Conservation (phyloP, 2,797 vertebrate species). For the Myiotriccus ornatus region DNA sequence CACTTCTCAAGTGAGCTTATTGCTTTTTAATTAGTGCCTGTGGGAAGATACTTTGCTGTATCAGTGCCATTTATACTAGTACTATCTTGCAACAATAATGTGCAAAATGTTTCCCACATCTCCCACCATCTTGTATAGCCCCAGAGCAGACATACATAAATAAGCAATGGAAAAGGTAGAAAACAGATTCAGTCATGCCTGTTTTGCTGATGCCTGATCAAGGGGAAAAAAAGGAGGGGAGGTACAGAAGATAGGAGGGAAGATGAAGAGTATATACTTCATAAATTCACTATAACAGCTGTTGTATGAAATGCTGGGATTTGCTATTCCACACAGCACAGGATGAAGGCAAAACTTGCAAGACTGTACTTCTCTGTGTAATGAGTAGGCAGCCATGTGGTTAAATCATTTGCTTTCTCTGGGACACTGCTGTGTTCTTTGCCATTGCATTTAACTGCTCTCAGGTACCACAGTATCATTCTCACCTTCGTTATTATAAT, state of each 20-base stretch:
- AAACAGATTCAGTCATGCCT: slow-evolving; percentile 30
- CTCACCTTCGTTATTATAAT: background rate
- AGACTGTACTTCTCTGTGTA: slow-evolving; percentile 4
- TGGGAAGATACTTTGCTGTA: slow-evolving; percentile 57
- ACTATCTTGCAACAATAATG: slow-evolving; percentile 52
- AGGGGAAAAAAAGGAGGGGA: background rate
- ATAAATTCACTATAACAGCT: slow-evolving; percentile 16
- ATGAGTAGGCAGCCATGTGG: slow-evolving; percentile 35
- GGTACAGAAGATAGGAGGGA: background rate
- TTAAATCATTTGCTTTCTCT: slow-evolving; percentile 37
- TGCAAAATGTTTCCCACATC: slow-evolving; percentile 53
- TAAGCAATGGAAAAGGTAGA: slow-evolving; percentile 36
- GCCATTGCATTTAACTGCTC: background rate
- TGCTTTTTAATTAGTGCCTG: slow-evolving; percentile 73
- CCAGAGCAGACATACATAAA: slow-evolving; percentile 63
- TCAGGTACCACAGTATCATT: background rate
- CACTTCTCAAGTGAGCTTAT: slow-evolving; percentile 8
- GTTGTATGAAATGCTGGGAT: background rate
- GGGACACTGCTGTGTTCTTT: slow-evolving; percentile 5
- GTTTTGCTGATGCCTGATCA: slow-evolving; percentile 32
- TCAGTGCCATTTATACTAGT: slow-evolving; percentile 25
- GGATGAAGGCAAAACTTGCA: background rate
- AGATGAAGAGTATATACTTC: background rate
- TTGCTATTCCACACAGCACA: background rate
- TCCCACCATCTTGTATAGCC: slow-evolving; percentile 26